Conservation (phyloP, 1,140 invertebrate species). For the Drosophila guanche region DNA sequence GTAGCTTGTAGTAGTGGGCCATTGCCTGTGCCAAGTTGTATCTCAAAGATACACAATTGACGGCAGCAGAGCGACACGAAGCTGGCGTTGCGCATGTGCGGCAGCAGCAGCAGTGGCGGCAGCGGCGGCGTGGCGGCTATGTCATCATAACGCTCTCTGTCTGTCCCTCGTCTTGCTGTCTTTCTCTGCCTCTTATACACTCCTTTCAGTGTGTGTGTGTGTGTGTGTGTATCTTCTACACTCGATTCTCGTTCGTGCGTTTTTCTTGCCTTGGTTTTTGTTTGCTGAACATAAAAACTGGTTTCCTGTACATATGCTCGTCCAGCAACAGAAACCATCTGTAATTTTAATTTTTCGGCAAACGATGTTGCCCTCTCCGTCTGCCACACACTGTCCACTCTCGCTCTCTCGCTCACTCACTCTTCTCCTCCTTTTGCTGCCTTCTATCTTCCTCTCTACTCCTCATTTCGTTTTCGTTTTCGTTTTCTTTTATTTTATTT, state of each 20-base stretch:
- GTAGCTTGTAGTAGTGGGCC: conserved; percentile 10
- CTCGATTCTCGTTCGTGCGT: conserved; percentile 61
- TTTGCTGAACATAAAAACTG: conserved; percentile 81
- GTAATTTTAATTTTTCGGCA: conserved; percentile 78
- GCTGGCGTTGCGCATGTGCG: conserved; percentile 55
- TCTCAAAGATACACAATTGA: conserved; percentile 43
- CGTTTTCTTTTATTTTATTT: conserved; percentile 37
- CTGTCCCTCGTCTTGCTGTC: neutral
- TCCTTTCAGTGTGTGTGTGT: conserved; percentile 26
- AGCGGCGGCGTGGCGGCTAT: conserved; percentile 47
- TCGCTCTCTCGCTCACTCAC: neutral
- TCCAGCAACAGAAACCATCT: conserved; percentile 75
- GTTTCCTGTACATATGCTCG: conserved; percentile 82
- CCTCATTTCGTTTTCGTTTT: conserved; percentile 21
- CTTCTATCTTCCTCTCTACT: conserved; percentile 7
- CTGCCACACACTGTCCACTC: too few relatives aligned
- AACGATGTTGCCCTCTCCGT: conserved; percentile 36
- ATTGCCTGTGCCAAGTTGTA: conserved; percentile 5
- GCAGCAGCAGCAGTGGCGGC: conserved; percentile 20
- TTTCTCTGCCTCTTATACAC: conserved; percentile 13
- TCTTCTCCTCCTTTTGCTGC: conserved; percentile 5
- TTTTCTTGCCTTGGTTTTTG: conserved; percentile 63
- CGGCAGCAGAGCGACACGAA: too few relatives aligned
- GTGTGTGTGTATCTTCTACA: conserved; percentile 41
- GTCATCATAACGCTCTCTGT: conserved; percentile 66